Evolutionary conservation across 2,888 invertebrate species (phyloP), one percentile per base, ranked within the genome.

Genomic region (Sarcophaga caerulescens): DNA sequence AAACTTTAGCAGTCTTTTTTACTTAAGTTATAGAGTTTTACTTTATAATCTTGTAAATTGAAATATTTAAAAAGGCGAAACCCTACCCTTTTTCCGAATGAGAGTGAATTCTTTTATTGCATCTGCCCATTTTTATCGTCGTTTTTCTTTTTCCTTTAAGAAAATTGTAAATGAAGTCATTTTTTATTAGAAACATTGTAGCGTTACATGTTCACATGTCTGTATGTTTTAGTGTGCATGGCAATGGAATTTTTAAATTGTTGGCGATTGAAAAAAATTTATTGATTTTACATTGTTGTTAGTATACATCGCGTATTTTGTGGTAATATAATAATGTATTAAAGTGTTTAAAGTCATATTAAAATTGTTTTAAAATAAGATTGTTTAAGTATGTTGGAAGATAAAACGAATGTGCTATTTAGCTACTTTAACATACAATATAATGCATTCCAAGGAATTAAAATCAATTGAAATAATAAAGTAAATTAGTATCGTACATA

Each of bases 171-270:
- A 85, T 78, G 66, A 78, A 85, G 81, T 75, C 47, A 82, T 81
- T 78, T 82, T 66, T 65, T 21, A 52, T 47, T 70, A 23, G 45
- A 70, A 70, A 21, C 71, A 68, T 77, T 68, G 60, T 10, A 60
- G n/a, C 10, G 1, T 60, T 0, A 60, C 3, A 60, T 57, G 14
- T 17, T 57, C 57, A n/a, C 62, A 52, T 81, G 65, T 73, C 70
- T 75, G 65, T 21, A 35, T 14, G 23, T 70, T 68, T 73, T 35
- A 44, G 47, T 47, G 44, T 66, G 12, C 47, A 68, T 83, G 73
- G 73, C 57, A 78, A 59, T 84, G 83, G 83, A 78, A 82, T 85
- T 78, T 78, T 77, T 47, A 75, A 85, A 85, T 81, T 85, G 70
- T 66, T 63, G 78, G 69, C 70, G 75, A 81, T 81, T 70, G 11